Conservation (phyloP, 2,797 vertebrate species). For the Gymnoscopelus microlampas region DNA sequence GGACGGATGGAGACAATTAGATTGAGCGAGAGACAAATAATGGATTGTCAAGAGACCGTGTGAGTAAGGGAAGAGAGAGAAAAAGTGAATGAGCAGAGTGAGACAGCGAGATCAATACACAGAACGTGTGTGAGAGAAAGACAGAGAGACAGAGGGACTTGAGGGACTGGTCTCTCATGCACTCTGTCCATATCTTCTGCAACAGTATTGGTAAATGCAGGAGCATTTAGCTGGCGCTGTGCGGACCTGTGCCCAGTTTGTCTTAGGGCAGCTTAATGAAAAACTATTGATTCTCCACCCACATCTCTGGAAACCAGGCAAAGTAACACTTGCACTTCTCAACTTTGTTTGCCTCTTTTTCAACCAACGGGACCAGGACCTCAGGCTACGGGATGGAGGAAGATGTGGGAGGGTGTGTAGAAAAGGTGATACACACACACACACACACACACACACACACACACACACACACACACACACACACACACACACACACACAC, state of each 20-base stretch:
- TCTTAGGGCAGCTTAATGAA: constrained; percentile 74
- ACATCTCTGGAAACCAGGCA: constrained; percentile 54
- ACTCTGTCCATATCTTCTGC: not conserved
- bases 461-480: no score
- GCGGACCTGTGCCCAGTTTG: constrained; percentile 33
- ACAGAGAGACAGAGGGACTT: constrained; percentile 1
- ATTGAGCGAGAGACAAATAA: no score
- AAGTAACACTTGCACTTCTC: constrained; percentile 65
- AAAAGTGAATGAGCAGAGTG: no score
- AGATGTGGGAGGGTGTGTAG: not conserved
- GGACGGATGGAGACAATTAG: no score
- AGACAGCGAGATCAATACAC: no score
- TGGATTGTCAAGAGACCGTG: not conserved
- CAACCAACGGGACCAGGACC: no score
- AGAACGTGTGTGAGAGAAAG: constrained; percentile 10
- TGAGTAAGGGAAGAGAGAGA: not conserved
- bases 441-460: no score
- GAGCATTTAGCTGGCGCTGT: constrained; percentile 41
- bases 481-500: no score
- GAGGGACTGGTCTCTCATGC: constrained; percentile 16
- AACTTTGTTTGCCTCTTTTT: constrained; percentile 61
- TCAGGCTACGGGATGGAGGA: no score
- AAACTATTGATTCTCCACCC: constrained; percentile 69
- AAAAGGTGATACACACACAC: not conserved
- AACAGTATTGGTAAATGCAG: constrained; percentile 14